phyloP scores from a whole-genome alignment of 2,797 vertebrate genomes.

The Channa striata region DNA sequence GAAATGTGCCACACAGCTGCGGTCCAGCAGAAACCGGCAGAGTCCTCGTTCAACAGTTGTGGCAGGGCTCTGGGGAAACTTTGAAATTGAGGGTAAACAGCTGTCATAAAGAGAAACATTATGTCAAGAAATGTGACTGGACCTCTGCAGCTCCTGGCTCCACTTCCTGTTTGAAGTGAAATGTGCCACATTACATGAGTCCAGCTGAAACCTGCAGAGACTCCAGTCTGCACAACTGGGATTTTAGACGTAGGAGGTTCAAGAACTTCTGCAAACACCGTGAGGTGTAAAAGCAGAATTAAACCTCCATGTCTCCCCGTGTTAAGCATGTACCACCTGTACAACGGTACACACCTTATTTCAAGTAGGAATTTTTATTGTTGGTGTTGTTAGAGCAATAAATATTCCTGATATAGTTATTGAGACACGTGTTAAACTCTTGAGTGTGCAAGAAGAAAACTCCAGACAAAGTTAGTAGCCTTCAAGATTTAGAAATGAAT shows the following conservation, averaged over 20 bases:
- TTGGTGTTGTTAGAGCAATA: no score
- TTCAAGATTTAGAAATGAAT: no score
- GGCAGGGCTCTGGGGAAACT: not conserved
- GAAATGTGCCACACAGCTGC: slow-evolving; percentile 3
- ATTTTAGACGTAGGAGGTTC: not conserved
- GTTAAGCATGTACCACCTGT: no score
- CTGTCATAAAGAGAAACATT: slow-evolving; percentile 2
- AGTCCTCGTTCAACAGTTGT: not conserved
- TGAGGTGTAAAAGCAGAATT: no score
- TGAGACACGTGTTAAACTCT: no score
- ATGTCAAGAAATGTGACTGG: not conserved
- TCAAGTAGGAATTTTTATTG: no score
- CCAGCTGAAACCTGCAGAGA: slow-evolving; percentile 5
- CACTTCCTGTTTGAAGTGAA: not conserved
- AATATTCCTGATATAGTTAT: no score
- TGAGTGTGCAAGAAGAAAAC: no score
- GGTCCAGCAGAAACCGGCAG: slow-evolving; percentile 11
- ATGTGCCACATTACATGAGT: slow-evolving; percentile 2
- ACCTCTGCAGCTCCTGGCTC: not conserved
- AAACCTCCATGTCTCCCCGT: no score
- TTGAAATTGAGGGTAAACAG: not conserved
- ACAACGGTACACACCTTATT: no score
- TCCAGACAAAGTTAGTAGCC: no score
- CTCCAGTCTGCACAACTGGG: not conserved
- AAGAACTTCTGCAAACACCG: no score